Percentiles rank a stretch among this genome's conserved stretches.
These are phyloP conservation scores for Lepidurus apus DNA, from an alignment of 1,140 invertebrate genomes.

Conservation along the genomic window DNA sequence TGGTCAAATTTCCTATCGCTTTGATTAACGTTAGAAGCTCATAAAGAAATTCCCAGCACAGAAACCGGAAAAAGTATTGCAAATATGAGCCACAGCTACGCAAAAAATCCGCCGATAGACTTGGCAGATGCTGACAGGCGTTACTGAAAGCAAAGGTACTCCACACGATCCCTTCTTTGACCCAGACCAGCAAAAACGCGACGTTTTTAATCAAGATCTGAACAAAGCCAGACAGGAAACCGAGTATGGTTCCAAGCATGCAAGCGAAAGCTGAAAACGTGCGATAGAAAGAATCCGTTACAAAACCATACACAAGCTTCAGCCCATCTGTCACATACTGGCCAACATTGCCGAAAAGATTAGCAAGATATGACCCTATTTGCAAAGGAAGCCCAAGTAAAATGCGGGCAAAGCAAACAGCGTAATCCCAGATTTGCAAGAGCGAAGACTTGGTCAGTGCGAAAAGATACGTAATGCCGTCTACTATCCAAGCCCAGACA, in stretches of 20 bases:
- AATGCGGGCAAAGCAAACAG: no score
- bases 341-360: not conserved
- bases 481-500: not conserved
- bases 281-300: not conserved
- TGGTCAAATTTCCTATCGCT: not conserved
- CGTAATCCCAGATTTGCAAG: no score
- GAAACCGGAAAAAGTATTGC: not conserved
- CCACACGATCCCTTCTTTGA: not conserved
- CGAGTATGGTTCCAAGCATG: not conserved
- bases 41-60: not conserved
- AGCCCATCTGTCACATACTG: not conserved
- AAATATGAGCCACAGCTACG: not conserved
- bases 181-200: not conserved
- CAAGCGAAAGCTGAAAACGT: not conserved
- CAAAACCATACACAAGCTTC: not conserved
- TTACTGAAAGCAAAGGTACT: not conserved
- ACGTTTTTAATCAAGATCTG: not conserved
- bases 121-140: not conserved
- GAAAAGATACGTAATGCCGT: not conserved
- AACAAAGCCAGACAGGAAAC: not conserved
- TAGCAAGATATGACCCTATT: no score
- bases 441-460: not conserved
- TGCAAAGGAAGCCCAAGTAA: no score
- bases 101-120: not conserved
- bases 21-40: not conserved